Evolutionary conservation across 2,797 vertebrate genomes (phyloP).

Genomic region (Myioborus melanocephalus): DNA sequence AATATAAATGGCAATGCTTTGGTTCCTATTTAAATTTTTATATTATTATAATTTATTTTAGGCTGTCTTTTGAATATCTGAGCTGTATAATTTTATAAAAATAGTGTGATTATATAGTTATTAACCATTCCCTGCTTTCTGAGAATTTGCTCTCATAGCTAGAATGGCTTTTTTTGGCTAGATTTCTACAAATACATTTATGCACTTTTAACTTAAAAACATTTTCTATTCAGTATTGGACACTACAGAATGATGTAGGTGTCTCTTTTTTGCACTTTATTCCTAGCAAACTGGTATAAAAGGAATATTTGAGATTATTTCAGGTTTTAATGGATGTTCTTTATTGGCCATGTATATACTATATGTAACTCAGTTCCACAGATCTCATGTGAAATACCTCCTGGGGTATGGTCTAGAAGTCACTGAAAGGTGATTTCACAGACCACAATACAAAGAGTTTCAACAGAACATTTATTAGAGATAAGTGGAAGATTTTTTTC

Average conservation of each 20-base stretch:
- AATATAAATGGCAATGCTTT: conserved; percentile 76
- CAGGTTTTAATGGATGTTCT: conserved; percentile 7
- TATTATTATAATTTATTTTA: conserved; percentile 64
- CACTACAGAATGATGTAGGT: conserved; percentile 45
- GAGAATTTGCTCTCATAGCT: conserved; percentile 51
- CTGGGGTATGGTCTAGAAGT: not conserved
- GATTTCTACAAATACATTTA: conserved; percentile 6
- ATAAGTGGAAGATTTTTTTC: conserved; percentile 49
- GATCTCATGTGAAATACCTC: not conserved
- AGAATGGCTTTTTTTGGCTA: conserved; percentile 57
- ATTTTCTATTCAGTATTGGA: not conserved
- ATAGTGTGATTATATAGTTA: conserved; percentile 53
- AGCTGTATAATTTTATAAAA: conserved; percentile 47
- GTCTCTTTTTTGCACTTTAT: conserved; percentile 35
- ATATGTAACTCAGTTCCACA: not conserved
- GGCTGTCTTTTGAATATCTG: conserved; percentile 61
- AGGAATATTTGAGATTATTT: conserved; percentile 20
- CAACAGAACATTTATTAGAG: conserved; percentile 1
- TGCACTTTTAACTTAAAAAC: not conserved
- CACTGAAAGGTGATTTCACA: not conserved
- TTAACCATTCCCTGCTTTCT: conserved; percentile 26
- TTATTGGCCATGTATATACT: not conserved
- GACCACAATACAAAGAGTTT: not conserved
- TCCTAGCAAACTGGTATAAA: not conserved
- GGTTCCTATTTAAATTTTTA: conserved; percentile 68